Conservation (phyloP, 2,888 invertebrate genomes). For the Watsonalla cultraria region DNA sequence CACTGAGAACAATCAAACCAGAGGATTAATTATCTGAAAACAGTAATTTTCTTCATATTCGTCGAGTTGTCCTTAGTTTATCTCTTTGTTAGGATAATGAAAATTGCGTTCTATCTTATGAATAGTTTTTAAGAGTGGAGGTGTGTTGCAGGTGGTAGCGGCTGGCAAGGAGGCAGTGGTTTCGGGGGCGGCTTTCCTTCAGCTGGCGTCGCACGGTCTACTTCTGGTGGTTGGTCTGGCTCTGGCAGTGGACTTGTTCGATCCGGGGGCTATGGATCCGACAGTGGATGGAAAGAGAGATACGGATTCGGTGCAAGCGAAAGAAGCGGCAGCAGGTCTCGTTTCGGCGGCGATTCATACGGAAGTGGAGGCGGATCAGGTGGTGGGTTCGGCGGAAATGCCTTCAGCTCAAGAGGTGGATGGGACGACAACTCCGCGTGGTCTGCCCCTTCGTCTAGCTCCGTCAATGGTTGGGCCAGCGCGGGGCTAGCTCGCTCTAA, state of each 20-base stretch:
- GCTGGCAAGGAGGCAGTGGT: slow-evolving; percentile 31
- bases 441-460: slow-evolving; percentile 4
- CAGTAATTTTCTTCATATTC: background rate
- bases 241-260: slow-evolving; percentile 10
- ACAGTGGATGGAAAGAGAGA: slow-evolving; percentile 2
- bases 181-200: slow-evolving; percentile 18
- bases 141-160: slow-evolving; percentile 21
- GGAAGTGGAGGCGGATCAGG: slow-evolving; percentile 2
- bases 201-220: slow-evolving; percentile 15
- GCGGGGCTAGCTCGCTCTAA: slow-evolving; percentile 1
- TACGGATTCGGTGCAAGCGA: slow-evolving; percentile 8
- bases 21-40: background rate
- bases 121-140: background rate
- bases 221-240: slow-evolving; percentile 15
- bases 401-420: slow-evolving; percentile 8
- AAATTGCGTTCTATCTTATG: background rate
- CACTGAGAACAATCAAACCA: background rate
- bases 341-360: slow-evolving; percentile 2
- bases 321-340: slow-evolving; percentile 9
- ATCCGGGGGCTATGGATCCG: slow-evolving; percentile 8
- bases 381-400: slow-evolving; percentile 5
- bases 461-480: slow-evolving; percentile 7
- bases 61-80: no score
- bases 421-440: slow-evolving; percentile 13
- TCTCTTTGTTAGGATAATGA: no score